Percentiles rank a stretch among this genome's conserved stretches.
These are phyloP conservation scores for Oligia fasciuncula DNA, from an alignment of 2,888 invertebrate species.

Conservation along the genomic window DNA sequence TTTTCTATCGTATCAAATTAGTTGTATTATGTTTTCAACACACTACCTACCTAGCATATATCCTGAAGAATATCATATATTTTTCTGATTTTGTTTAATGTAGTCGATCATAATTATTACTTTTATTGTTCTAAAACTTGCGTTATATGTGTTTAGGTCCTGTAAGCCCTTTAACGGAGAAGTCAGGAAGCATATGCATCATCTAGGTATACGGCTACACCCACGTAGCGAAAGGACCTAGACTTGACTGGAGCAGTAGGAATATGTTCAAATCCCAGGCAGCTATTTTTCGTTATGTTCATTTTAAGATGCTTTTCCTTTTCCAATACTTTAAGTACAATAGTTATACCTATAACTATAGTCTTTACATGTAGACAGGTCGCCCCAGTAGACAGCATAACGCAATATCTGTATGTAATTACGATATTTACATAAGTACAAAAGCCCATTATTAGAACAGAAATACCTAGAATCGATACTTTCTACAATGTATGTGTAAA, in stretches of 20 bases:
- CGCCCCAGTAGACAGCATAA: neutral
- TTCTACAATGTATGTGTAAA: constrained; percentile 48
- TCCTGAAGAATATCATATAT: too few species aligned
- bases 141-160: neutral
- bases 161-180: neutral
- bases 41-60: too few species aligned
- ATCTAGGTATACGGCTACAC: neutral
- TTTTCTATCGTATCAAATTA: too few species aligned
- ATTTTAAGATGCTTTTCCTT: neutral
- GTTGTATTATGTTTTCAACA: too few species aligned
- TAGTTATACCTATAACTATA: constrained; percentile 4
- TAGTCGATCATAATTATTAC: too few species aligned
- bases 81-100: too few species aligned
- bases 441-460: constrained; percentile 27
- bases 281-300: neutral
- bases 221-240: neutral
- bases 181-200: constrained; percentile 3
- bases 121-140: too few species aligned
- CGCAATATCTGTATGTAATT: constrained; percentile 13
- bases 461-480: constrained; percentile 54
- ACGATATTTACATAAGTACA: constrained; percentile 16
- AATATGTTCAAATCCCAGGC: neutral
- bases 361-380: constrained; percentile 3
- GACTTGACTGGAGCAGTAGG: neutral
- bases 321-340: neutral